phyloP scores from a whole-genome alignment of 1,140 invertebrate genomes.

The Holotrichia oblita region DNA sequence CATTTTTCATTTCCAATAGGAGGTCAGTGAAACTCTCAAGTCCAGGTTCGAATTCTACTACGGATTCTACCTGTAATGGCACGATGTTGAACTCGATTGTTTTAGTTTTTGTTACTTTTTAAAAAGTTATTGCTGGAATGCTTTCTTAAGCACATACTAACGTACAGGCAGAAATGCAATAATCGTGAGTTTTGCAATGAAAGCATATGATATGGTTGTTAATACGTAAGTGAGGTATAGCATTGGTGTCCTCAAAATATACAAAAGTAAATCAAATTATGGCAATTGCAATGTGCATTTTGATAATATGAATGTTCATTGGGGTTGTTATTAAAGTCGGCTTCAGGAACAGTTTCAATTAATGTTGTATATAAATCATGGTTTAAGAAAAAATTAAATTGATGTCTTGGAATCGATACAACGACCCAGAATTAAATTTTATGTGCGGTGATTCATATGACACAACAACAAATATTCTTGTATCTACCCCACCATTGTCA shows the following conservation, averaged over 20 bases:
- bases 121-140: background rate
- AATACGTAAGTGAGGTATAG: too few species aligned
- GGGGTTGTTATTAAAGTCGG: background rate
- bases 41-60: constrained; percentile 90
- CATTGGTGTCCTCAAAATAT: too few species aligned
- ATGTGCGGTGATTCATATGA: too few species aligned
- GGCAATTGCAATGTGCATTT: background rate
- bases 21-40: constrained; percentile 82
- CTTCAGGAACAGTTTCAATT: background rate
- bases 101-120: background rate
- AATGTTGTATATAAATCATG: too few species aligned
- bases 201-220: too few species aligned
- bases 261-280: too few species aligned
- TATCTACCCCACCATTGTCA: too few species aligned
- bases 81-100: background rate
- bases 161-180: background rate
- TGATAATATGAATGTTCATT: background rate
- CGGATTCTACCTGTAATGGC: constrained; percentile 75
- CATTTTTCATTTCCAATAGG: constrained; percentile 81
- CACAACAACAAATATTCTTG: too few species aligned
- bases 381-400: too few species aligned
- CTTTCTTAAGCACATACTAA: background rate
- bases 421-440: too few species aligned
- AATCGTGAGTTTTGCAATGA: background rate
- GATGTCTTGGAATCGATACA: too few species aligned